Evolutionary conservation across 1,140 invertebrate species (phyloP).

Genomic region (Macrotrachela quadricornifera): DNA sequence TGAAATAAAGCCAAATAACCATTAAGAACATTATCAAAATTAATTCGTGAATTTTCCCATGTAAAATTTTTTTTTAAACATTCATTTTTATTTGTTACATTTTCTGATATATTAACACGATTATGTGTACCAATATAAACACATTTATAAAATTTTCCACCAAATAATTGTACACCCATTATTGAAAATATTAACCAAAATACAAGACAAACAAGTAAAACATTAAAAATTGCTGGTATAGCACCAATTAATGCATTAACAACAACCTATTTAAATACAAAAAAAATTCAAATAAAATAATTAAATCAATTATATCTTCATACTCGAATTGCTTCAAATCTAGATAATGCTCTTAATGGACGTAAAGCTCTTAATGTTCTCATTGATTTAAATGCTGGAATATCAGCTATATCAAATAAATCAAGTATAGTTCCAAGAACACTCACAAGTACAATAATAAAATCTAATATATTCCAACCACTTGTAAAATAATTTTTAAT

Average conservation of each 20-base stretch:
- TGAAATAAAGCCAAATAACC: constrained; percentile 90
- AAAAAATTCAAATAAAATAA: neutral
- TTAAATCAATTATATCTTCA: too few species aligned
- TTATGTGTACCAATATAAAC: too few species aligned
- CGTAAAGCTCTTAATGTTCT: constrained; percentile 66
- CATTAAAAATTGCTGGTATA: constrained; percentile 85
- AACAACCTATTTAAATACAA: constrained; percentile 45
- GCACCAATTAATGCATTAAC: constrained; percentile 80
- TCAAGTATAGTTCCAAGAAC: constrained; percentile 10
- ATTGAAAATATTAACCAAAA: constrained; percentile 79
- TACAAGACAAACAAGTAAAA: constrained; percentile 63
- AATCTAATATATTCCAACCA: constrained; percentile 97
- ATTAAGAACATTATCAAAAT: constrained; percentile 92
- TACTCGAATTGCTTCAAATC: constrained; percentile 90
- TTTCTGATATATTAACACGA: too few species aligned
- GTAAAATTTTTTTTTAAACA: constrained; percentile 68
- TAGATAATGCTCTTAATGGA: constrained; percentile 65
- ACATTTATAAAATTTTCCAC: constrained; percentile 75
- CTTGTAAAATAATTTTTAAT: constrained; percentile 93
- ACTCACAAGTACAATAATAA: constrained; percentile 92
- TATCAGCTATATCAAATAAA: too few species aligned
- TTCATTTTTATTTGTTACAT: constrained; percentile 44
- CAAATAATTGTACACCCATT: constrained; percentile 67
- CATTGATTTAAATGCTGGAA: too few species aligned
- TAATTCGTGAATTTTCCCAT: constrained; percentile 88